A percentile compares a stretch with the other conserved stretches of the same genome.
Conservation (phyloP, 2,113 vertebrate species). For the Mustelus asterias region DNA sequence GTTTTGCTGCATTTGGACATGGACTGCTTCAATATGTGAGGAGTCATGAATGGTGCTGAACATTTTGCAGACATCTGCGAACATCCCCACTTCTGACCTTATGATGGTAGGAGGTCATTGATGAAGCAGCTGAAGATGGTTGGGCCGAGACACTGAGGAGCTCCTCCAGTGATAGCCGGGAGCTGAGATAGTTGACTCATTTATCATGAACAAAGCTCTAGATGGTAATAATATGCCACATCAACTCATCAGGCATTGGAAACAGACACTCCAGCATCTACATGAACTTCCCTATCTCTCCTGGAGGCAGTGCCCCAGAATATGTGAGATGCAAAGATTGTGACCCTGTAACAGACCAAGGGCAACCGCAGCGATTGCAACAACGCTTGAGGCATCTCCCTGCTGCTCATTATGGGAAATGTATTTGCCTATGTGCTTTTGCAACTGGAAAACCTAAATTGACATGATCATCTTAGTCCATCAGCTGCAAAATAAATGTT, state of each 20-base stretch:
- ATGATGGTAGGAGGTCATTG: no score
- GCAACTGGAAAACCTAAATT: not conserved
- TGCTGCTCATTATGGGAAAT: not conserved
- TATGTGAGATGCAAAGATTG: not conserved
- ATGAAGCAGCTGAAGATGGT: no score
- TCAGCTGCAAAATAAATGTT: not conserved
- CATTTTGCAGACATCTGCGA: no score
- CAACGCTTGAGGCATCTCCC: not conserved
- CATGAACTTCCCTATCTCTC: not conserved
- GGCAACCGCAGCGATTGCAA: not conserved
- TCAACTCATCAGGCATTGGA: not conserved
- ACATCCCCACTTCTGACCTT: no score
- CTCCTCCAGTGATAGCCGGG: no score
- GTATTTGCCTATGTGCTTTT: not conserved
- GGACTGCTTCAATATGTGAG: no score
- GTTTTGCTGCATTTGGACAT: no score
- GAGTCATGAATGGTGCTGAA: no score
- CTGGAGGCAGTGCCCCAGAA: not conserved
- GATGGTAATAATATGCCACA: not conserved
- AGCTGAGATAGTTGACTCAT: not conserved
- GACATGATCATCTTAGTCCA: not conserved
- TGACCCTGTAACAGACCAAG: not conserved
- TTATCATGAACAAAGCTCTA: not conserved
- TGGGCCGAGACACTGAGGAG: no score
- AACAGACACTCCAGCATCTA: not conserved